Evolutionary conservation across 2,797 vertebrate genomes (phyloP).

Genomic region (Gymnocypris eckloni): DNA sequence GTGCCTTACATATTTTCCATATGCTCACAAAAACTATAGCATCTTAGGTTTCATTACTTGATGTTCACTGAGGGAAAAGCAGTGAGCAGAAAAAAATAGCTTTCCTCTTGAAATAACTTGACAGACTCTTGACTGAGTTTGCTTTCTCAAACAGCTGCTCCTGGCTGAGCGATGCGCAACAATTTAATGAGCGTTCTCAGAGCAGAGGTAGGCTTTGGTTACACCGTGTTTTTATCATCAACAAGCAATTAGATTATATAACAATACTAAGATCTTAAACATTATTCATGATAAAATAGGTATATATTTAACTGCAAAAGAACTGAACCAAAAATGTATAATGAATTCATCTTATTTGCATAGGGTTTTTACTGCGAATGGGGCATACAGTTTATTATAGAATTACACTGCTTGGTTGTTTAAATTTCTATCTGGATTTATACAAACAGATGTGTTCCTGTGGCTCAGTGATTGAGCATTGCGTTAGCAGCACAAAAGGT

Average conservation of each 20-base stretch:
- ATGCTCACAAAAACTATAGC: conserved; percentile 64
- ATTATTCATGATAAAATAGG: conserved; percentile 33
- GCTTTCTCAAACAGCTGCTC: conserved; percentile 66
- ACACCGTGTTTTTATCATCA: conserved; percentile 62
- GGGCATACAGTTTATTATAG: background rate
- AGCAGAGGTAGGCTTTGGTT: conserved; percentile 68
- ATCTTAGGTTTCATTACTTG: conserved; percentile 72
- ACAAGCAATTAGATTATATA: conserved; percentile 65
- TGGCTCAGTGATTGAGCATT: too few species aligned
- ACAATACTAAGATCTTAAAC: conserved; percentile 63
- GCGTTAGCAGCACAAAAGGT: too few species aligned
- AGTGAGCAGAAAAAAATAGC: conserved; percentile 52
- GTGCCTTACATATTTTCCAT: conserved; percentile 66
- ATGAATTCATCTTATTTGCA: conserved; percentile 9
- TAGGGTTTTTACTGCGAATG: background rate
- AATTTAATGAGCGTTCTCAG: conserved; percentile 66
- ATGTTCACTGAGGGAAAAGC: conserved; percentile 63
- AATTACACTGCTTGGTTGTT: conserved; percentile 5
- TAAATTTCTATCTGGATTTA: conserved; percentile 4
- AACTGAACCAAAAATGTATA: conserved; percentile 18
- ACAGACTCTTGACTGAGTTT: conserved; percentile 63
- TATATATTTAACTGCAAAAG: conserved; percentile 29
- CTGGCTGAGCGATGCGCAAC: conserved; percentile 62
- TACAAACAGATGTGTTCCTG: background rate
- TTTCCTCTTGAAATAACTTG: conserved; percentile 66